These are phyloP conservation scores for Mastomys coucha DNA, from an alignment of 2,113 vertebrate genomes.

Conservation along the genomic window DNA sequence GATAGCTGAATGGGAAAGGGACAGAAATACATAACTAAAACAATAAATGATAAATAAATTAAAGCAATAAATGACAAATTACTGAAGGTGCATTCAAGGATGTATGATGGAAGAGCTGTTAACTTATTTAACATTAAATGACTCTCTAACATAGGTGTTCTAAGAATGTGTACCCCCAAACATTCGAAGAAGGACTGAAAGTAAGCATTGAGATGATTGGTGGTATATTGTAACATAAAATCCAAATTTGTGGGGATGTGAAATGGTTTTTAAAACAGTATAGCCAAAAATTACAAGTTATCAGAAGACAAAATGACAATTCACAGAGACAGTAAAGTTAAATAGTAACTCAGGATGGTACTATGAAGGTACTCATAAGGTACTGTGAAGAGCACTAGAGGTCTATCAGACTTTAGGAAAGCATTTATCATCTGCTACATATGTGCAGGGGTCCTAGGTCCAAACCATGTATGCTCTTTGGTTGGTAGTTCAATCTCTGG, in stretches of 20 bases:
- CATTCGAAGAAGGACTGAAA: background rate
- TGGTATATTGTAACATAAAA: background rate
- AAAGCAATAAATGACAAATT: slow-evolving; percentile 18
- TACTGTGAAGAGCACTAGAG: background rate
- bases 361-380: background rate
- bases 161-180: background rate
- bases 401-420: background rate
- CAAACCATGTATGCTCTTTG: too few species aligned
- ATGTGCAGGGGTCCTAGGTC: too few species aligned
- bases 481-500: too few species aligned
- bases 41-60: background rate
- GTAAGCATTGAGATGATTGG: background rate
- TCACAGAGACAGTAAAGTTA: background rate
- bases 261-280: background rate
- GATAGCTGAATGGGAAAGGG: background rate
- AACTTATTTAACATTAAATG: background rate
- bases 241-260: background rate
- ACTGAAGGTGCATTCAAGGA: background rate
- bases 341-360: background rate
- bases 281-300: background rate
- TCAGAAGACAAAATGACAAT: background rate
- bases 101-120: background rate
- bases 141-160: background rate
- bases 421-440: background rate
- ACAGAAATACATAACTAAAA: background rate